Base-by-base conservation (phyloP, 1,140 invertebrate species). In the Parapsyche elsis region DNA sequence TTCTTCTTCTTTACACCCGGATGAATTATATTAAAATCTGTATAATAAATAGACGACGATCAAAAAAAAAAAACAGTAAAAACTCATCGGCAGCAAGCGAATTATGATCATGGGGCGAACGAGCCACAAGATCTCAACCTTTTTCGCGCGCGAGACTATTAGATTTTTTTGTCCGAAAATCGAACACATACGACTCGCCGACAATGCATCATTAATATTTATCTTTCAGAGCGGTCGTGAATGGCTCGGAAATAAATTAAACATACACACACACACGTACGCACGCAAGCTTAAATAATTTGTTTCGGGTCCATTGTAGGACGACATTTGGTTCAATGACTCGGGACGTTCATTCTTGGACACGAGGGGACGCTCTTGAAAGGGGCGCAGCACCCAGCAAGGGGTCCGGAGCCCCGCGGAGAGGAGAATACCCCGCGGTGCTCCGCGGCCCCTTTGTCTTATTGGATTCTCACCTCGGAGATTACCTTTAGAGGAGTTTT, bases 201-300 rank as follows among this genome's bases (percentile, higher is more conserved):
- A 67, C 64, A 67, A 67, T 67, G 24, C 64, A 67, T 67, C 64
- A 67, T 67, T 67, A 67, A 67, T 67, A 67, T 67, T 67, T 67
- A 67, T 67, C 64, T 67, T 67, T 19, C 64, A 23, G 64, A 67
- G 24, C 64, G 64, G 64, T 67, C 24, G 5, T 67, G 64, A 67
- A 67, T 67, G 23, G 64, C 10, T 53, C 64, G 64, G 24, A 67
- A 12, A 67, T 67, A 67, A 26, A 67, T 67, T 67, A 67, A 26
- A 67, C 24, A 67, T 24, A 67, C 24, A 67, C 24, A 67, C 64
- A 26, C 4, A 61, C 10, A 16, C 49, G 49, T 12, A 16, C 16
- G 10, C 49, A 53, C 49, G 49, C n/a, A n/a, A 12, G 49, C 16
- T 12, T 14, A 53, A 53, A 53, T 53, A 53, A 53, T 53, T 53